Percentiles rank a stretch among this genome's conserved stretches.
phyloP scores from a whole-genome alignment of 2,797 vertebrate genomes.

The Coregonus ussuriensis region DNA sequence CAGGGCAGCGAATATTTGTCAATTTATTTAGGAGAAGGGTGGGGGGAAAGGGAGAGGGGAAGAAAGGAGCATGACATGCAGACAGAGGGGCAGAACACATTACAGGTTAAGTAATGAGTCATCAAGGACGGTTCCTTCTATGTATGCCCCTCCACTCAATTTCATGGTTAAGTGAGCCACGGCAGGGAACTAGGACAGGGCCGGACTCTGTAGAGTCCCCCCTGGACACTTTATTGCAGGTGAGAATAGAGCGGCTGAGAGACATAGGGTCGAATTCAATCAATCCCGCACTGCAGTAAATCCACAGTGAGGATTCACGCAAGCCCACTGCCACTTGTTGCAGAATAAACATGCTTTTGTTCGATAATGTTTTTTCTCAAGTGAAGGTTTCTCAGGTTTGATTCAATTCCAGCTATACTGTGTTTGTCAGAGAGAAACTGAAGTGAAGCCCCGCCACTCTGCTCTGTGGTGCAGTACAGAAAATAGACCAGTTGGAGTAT shows the following conservation, averaged over 20 bases:
- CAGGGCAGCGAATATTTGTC: conserved; percentile 83
- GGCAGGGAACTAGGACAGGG: conserved; percentile 28
- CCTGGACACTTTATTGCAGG: conserved; percentile 42
- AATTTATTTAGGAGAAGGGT: conserved; percentile 75
- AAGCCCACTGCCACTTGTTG: background rate
- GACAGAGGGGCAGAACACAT: conserved; percentile 73
- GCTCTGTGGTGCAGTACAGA: conserved; percentile 66
- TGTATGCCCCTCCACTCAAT: conserved; percentile 64
- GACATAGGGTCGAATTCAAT: background rate
- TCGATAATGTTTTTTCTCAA: background rate
- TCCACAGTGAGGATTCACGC: background rate
- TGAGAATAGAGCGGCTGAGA: background rate
- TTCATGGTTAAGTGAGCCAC: conserved; percentile 73
- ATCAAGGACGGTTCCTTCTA: conserved; percentile 74
- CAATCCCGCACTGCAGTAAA: background rate
- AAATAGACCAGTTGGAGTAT: conserved; percentile 67
- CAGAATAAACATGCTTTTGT: background rate
- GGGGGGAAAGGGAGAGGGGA: conserved; percentile 30
- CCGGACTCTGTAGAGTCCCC: conserved; percentile 26
- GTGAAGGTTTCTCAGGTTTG: background rate
- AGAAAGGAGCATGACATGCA: conserved; percentile 54
- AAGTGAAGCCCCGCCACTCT: conserved; percentile 18
- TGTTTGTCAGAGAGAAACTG: conserved; percentile 42
- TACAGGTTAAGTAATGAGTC: conserved; percentile 84
- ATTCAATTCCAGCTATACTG: background rate